Conservation (phyloP, 2,113 vertebrate genomes). For the Redunca redunca region DNA sequence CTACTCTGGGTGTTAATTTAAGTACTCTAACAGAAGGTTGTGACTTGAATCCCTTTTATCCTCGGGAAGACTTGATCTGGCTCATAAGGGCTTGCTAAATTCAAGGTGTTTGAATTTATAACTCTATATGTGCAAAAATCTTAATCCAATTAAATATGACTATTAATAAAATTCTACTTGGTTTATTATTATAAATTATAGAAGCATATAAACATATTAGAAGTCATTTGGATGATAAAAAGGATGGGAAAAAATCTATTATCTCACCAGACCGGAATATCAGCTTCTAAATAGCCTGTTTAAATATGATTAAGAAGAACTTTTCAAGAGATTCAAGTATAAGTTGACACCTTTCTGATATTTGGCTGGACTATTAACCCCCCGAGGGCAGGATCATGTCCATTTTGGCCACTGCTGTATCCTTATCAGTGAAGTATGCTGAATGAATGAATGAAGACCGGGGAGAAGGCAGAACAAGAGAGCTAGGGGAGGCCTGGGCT, state of each 20-base stretch:
- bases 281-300: background rate
- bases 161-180: background rate
- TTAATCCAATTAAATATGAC: background rate
- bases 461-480: background rate
- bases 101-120: background rate
- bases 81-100: background rate
- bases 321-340: background rate
- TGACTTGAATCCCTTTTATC: background rate
- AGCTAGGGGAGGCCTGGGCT: background rate
- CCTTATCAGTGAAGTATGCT: background rate
- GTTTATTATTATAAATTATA: background rate
- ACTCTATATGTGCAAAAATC: background rate
- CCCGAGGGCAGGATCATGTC: background rate
- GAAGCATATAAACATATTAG: background rate
- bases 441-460: background rate
- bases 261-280: background rate
- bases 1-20: background rate
- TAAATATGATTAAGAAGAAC: background rate
- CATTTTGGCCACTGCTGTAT: background rate
- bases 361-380: background rate
- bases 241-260: background rate
- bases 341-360: background rate
- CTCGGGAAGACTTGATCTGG: background rate
- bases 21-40: background rate
- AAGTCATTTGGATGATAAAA: background rate